Conservation (phyloP, 2,797 vertebrate species). For the Champsocephalus esox region DNA sequence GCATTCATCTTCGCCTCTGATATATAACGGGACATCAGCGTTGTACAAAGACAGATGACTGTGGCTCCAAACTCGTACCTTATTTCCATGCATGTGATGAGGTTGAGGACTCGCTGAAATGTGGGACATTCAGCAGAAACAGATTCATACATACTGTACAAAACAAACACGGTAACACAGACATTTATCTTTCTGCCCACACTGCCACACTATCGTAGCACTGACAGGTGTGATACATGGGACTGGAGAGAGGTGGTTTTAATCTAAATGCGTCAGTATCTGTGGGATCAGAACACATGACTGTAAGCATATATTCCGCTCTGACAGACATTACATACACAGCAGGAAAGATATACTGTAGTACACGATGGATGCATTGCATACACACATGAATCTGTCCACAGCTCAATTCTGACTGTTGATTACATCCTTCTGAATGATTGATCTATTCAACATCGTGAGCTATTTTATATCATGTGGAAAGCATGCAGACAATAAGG, state of each 20-base stretch:
- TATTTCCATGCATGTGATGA: slow-evolving; percentile 63
- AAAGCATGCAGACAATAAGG: slow-evolving; percentile 7
- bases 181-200: slow-evolving; percentile 54
- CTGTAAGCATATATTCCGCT: slow-evolving; percentile 43
- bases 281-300: slow-evolving; percentile 55
- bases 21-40: slow-evolving; percentile 83
- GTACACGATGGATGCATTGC: slow-evolving; percentile 12
- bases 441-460: background rate
- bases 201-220: background rate
- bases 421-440: slow-evolving; percentile 10
- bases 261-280: slow-evolving; percentile 65
- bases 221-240: slow-evolving; percentile 54
- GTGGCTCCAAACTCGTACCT: slow-evolving; percentile 69
- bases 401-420: slow-evolving; percentile 18
- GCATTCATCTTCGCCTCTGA: slow-evolving; percentile 87
- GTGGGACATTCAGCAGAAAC: slow-evolving; percentile 5
- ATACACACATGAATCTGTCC: slow-evolving; percentile 9
- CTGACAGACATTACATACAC: slow-evolving; percentile 44
- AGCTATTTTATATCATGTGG: background rate
- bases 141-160: slow-evolving; percentile 23
- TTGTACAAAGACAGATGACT: slow-evolving; percentile 86
- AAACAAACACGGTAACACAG: slow-evolving; percentile 33
- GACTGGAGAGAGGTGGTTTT: slow-evolving; percentile 49
- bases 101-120: slow-evolving; percentile 23
- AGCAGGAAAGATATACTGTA: slow-evolving; percentile 4